These are phyloP conservation scores for Phytoseiulus persimilis DNA, from an alignment of 2,888 invertebrate genomes.

Conservation along the genomic window DNA sequence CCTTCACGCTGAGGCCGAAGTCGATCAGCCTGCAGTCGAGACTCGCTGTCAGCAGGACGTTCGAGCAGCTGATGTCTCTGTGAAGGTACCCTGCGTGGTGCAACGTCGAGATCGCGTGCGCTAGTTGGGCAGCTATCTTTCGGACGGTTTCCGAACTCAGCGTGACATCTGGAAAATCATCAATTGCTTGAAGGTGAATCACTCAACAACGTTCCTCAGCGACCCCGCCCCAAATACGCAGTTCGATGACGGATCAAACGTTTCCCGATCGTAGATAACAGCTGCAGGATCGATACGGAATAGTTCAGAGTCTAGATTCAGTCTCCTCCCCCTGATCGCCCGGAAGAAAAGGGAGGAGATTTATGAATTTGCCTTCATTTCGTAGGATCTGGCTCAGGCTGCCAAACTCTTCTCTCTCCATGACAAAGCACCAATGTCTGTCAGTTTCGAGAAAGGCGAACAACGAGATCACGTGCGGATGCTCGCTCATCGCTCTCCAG, in stretches of 20 bases:
- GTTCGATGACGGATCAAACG: not conserved
- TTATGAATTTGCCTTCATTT: not conserved
- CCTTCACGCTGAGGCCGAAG: constrained; percentile 29
- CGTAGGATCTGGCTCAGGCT: constrained; percentile 27
- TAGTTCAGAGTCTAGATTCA: no score
- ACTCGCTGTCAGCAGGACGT: constrained; percentile 7
- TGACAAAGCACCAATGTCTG: constrained; percentile 23
- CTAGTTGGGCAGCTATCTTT: not conserved
- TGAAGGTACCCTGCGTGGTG: constrained; percentile 12
- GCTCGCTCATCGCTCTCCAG: constrained; percentile 19
- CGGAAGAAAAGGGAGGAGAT: no score
- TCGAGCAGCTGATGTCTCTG: constrained; percentile 26
- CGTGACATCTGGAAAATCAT: not conserved
- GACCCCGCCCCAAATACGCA: no score
- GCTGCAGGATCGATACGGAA: no score
- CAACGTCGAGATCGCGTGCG: not conserved
- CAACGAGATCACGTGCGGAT: constrained; percentile 16
- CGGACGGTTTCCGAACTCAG: not conserved
- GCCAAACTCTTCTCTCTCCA: constrained; percentile 16
- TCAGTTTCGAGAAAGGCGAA: constrained; percentile 24
- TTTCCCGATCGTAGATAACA: not conserved
- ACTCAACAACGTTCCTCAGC: not conserved
- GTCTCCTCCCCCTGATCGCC: no score
- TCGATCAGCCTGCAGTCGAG: constrained; percentile 19
- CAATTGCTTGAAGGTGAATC: not conserved